Conservation (phyloP, 2,797 vertebrate species). For the Eulemur albifrons region DNA sequence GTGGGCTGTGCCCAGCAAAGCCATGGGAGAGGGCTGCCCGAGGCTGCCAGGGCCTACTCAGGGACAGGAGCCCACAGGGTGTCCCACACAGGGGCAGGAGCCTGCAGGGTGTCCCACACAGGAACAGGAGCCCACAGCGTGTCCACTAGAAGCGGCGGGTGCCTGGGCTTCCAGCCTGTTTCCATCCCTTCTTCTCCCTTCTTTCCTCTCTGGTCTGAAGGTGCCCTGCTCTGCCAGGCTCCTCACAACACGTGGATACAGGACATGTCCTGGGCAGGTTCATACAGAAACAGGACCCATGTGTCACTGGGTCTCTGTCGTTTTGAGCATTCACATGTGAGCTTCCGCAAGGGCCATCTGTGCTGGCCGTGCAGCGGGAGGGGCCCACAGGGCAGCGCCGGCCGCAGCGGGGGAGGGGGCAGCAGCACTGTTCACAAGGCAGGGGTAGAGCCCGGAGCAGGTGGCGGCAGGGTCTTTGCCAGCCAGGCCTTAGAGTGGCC, state of each 20-base stretch:
- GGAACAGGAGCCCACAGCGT: no score
- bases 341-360: background rate
- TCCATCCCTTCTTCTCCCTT: no score
- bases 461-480: background rate
- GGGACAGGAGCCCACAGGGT: no score
- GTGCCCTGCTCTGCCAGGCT: no score
- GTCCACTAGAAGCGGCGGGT: no score
- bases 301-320: rapidly evolving
- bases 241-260: background rate
- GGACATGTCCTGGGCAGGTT: background rate
- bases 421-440: background rate
- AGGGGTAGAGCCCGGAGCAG: background rate
- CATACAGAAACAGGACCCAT: background rate
- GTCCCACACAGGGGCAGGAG: no score
- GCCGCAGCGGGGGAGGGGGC: background rate
- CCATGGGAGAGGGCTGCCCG: no score
- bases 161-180: no score
- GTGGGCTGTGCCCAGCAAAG: no score
- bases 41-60: no score
- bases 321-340: background rate
- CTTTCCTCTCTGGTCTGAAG: no score
- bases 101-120: no score
- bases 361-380: background rate
- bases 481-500: background rate
- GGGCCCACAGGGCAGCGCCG: background rate